Evolutionary conservation across 2,797 vertebrate species (phyloP).

Genomic region (Mastacembelus armatus): DNA sequence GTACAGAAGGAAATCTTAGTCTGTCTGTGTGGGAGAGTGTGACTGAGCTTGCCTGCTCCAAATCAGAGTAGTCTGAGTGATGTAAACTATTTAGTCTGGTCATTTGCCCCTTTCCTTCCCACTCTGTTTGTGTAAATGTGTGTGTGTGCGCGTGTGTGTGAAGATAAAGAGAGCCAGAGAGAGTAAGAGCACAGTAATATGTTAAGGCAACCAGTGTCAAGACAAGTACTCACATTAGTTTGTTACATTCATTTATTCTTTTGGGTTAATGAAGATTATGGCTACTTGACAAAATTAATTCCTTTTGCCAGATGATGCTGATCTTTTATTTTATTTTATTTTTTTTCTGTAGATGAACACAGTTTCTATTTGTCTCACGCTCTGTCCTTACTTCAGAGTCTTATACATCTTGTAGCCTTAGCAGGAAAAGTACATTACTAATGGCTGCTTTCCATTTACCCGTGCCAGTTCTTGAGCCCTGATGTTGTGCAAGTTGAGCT

Average conservation of each 20-base stretch:
- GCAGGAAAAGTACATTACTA: not conserved
- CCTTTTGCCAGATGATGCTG: conserved; percentile 1
- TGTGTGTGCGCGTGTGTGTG: not conserved
- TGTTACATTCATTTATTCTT: too few relatives aligned
- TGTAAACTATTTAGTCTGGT: conserved; percentile 59
- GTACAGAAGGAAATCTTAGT: not conserved
- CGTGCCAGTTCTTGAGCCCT: not conserved
- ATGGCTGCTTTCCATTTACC: conserved; percentile 14
- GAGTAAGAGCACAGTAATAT: not conserved
- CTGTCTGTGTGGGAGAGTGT: not conserved
- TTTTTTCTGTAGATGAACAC: not conserved
- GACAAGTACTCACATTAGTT: not conserved
- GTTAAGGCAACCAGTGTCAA: not conserved
- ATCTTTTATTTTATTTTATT: too few relatives aligned
- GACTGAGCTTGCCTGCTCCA: conserved; percentile 11
- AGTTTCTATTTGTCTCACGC: conserved; percentile 1
- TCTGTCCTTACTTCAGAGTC: not conserved
- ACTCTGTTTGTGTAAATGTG: conserved; percentile 9
- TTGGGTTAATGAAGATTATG: too few relatives aligned
- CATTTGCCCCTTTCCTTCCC: conserved; percentile 17
- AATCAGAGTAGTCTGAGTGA: conserved; percentile 31
- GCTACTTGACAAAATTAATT: too few relatives aligned
- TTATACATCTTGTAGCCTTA: not conserved
- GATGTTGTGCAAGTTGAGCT: not conserved
- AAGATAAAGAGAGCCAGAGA: not conserved